Base-by-base conservation (phyloP, 2,797 vertebrate species). In the Catostomus latipinnis region DNA sequence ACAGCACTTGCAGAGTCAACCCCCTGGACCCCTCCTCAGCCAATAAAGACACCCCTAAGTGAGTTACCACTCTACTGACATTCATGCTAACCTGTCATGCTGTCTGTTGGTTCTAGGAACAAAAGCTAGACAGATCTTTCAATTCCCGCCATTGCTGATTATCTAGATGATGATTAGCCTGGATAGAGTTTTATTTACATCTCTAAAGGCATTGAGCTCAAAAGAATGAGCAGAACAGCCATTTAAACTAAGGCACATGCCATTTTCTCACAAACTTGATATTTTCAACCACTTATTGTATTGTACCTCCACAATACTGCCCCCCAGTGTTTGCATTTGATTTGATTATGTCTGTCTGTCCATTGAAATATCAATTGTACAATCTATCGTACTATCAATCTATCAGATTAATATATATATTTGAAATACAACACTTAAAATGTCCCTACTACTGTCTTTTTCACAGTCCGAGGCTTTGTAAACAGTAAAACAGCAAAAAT, bases 1-100 rank as follows among this genome's bases (percentile, higher is more conserved):
- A 94, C 89, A 93, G 89, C 88, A 87, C 62, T 87, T 95, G 90
- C 88, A 90, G 92, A 70, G 88, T 93, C 81, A 95, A 94, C 87
- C 94, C 94, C 6, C 84, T 95, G 48, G 89, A 93, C 48, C 85
- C 92, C 43, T 93, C 88, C 74, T 90, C 90, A 82, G 83, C 88
- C 1, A 87, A 91, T 66, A 75, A 82, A 13, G 88, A 93, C 0
- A 85, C 88, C 6, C 91, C 91, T 12, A 86, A 65, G 94, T 95
- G 88, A 94, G 94, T 91, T 34, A 22, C 18, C 11, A n/a, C 48
- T 6, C 13, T 5, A 43, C 12, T 72, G 46, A 8, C 6, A 50
- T 18, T 77, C 2, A 9, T 52, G 4, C 6, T n/a, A 14, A 9
- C 49, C n/a, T 43, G 46, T 58, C 5, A 63, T 63, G 14, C 16